A percentile compares a stretch with the other conserved stretches of the same genome.
These are phyloP conservation scores for Orientallactaga bullata DNA, from an alignment of 2,113 vertebrate species.

Conservation along the genomic window DNA sequence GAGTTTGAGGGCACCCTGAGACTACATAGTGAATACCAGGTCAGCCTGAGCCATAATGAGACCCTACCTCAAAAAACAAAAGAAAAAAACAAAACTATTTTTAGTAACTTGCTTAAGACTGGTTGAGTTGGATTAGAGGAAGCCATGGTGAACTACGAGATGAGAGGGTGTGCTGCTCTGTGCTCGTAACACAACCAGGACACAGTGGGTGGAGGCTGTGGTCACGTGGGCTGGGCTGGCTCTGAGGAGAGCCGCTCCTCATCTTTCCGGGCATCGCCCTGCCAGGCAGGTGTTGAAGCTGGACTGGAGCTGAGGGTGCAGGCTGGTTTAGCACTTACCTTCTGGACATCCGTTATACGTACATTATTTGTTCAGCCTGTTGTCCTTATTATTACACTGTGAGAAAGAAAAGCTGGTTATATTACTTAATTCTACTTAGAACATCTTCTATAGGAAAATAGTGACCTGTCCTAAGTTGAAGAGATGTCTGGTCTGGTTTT, in stretches of 20 bases:
- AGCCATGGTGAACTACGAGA: background rate
- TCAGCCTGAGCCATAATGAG: too few species aligned
- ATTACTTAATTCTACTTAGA: conserved; percentile 27
- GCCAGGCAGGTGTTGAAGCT: background rate
- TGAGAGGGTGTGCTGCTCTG: background rate
- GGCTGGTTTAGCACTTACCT: background rate
- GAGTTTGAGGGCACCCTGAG: too few species aligned
- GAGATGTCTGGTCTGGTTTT: conserved; percentile 22
- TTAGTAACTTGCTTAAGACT: conserved; percentile 28
- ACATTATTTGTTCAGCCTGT: conserved; percentile 38
- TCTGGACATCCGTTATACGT: background rate
- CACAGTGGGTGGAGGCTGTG: background rate
- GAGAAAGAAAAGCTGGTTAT: background rate
- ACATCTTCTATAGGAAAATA: conserved; percentile 39
- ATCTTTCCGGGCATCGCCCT: background rate
- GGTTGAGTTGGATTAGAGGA: background rate
- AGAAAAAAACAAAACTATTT: background rate
- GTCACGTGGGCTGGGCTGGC: background rate
- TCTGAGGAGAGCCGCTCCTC: background rate
- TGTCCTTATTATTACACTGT: background rate
- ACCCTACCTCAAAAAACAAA: too few species aligned
- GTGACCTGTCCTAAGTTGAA: conserved; percentile 12
- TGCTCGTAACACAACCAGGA: background rate
- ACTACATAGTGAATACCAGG: too few species aligned
- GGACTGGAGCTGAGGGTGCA: background rate